A percentile compares a stretch with the other conserved stretches of the same genome.
Conservation (phyloP, 1,140 invertebrate genomes). For the Stenopsyche tienmushanensis region DNA sequence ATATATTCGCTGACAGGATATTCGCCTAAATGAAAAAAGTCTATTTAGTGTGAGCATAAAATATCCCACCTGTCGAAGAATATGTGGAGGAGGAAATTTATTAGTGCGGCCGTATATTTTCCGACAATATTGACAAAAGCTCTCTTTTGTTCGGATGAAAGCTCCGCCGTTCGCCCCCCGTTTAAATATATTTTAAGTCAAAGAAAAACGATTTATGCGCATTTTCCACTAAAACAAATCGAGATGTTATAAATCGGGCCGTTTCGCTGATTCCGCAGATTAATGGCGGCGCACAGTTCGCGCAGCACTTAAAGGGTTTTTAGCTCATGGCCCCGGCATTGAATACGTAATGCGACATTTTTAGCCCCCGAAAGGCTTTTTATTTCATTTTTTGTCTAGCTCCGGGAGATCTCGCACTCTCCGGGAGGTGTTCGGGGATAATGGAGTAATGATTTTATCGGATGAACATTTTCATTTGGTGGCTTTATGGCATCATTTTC, state of each 20-base stretch:
- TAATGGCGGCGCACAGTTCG: not conserved
- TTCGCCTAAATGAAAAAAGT: too few relatives aligned
- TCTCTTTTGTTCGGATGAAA: too few relatives aligned
- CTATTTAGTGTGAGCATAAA: too few relatives aligned
- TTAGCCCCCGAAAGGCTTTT: not conserved
- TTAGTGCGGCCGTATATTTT: too few relatives aligned
- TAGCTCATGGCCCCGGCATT: not conserved
- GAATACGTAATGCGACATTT: slow-evolving; percentile 2
- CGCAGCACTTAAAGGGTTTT: not conserved
- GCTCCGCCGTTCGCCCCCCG: not conserved
- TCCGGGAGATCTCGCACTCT: not conserved
- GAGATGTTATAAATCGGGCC: not conserved
- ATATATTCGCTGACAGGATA: too few relatives aligned
- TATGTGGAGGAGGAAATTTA: too few relatives aligned
- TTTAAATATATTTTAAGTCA: not conserved
- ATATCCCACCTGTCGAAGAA: too few relatives aligned
- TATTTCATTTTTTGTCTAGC: not conserved
- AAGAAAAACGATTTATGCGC: not conserved
- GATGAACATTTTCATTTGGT: slow-evolving; percentile 30
- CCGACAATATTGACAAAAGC: too few relatives aligned
- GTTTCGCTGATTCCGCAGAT: not conserved
- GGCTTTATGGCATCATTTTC: slow-evolving; percentile 30
- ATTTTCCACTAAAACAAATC: not conserved
- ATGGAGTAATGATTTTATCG: slow-evolving; percentile 31
- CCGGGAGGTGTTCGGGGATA: slow-evolving; percentile 15